Percentiles rank a stretch among this genome's conserved stretches.
Evolutionary conservation across 1,140 invertebrate genomes (phyloP).

Genomic region (Atta texana): DNA sequence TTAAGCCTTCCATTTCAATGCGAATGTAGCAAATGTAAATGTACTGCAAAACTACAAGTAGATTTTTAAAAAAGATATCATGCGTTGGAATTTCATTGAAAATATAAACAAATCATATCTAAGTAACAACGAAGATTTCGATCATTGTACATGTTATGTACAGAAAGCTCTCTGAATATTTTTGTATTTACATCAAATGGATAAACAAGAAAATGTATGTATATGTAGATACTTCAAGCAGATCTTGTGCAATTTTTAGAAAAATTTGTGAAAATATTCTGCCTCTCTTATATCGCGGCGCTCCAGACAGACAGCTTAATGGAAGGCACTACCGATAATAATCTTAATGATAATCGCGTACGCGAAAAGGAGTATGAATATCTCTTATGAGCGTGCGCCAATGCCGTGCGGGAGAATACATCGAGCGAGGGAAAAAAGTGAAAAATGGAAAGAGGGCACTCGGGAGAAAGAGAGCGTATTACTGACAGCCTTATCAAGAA

Average conservation of each 20-base stretch:
- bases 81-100: neutral
- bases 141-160: neutral
- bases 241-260: neutral
- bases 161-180: neutral
- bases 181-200: neutral
- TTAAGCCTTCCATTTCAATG: conserved; percentile 66
- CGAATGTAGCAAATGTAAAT: neutral
- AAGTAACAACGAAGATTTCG: neutral
- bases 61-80: conserved; percentile 11
- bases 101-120: neutral
- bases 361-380: conserved; percentile 54
- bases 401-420: conserved; percentile 9
- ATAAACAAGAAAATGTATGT: neutral
- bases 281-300: neutral
- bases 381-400: conserved; percentile 30
- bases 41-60: neutral
- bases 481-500: conserved; percentile 66
- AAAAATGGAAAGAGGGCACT: conserved; percentile 13
- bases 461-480: conserved; percentile 27
- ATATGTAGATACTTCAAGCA: neutral
- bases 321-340: conserved; percentile 31
- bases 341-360: conserved; percentile 73
- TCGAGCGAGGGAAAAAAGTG: conserved; percentile 24
- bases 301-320: conserved; percentile 33
- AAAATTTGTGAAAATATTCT: conserved; percentile 7